Evolutionary conservation across 53 echinoderm and acorn worm genomes (phyloP), one percentile per base, ranked within the genome.

Genomic region (Mesocentrotus franciscanus): DNA sequence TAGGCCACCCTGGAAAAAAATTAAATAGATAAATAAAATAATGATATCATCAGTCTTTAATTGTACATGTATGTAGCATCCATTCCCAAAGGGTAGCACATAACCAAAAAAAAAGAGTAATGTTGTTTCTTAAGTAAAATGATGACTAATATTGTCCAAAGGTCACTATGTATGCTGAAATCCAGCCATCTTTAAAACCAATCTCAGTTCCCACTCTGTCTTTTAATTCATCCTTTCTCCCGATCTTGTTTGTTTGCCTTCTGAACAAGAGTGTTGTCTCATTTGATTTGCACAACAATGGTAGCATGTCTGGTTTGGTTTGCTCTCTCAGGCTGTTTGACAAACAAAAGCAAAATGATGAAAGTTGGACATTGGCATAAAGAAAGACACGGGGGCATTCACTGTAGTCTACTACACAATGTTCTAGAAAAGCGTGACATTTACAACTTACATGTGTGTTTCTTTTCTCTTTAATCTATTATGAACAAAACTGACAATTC

Each of bases 231-330:
- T 62, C 66, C 34, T 61, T 62, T 61, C 61, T 62, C 18, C 66
- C 33, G 4, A 1, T 61, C 62, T 90, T 90, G 91, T 90, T 90
- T 90, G 91, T 90, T 90, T 90, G 91, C 91, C 66, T 61, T 61
- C 29, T 66, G 91, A 33, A 64, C 91, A 90, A 90, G 91, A 33
- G 64, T 90, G 91, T 90, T 90, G 32, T 62, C 62, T 66, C 61
- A 90, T 64, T 66, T 90, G 91, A 90, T 90, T 90, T 62, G 91
- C 91, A 90, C 66, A 90, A 64, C 91, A 90, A 90, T 90, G 36
- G 91, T 35, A 61, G 61, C 34, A 90, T 66, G 64, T 90, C 91
- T 90, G 91, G 16, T 17, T 10, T 85, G 56, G 57, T 58, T 58
- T 57, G 58, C 57, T 57, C 56, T 56, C n/a, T 26, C 8, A 18